phyloP scores from a whole-genome alignment of 2,888 invertebrate genomes.

The Netelia virgata region DNA sequence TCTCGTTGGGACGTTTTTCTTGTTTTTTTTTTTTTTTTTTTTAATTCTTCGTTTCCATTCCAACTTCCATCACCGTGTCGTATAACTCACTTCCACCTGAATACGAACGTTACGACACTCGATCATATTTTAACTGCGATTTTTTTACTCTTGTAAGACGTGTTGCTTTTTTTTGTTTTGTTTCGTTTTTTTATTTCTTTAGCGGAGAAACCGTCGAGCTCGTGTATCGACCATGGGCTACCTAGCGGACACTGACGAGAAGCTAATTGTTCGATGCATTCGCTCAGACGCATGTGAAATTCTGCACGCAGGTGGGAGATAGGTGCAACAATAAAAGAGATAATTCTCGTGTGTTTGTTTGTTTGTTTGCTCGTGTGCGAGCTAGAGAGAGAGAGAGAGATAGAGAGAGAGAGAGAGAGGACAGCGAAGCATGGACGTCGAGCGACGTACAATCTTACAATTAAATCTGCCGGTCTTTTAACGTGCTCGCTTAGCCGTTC shows the following conservation, averaged over 20 bases:
- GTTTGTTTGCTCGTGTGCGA: conserved; percentile 2
- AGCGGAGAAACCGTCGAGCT: not conserved
- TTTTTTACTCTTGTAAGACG: not conserved
- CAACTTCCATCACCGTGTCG: not conserved
- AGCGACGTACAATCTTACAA: conserved; percentile 22
- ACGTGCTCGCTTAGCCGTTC: conserved; percentile 19
- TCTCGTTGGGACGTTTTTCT: too few relatives aligned
- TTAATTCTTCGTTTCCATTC: not conserved
- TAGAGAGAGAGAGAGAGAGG: conserved; percentile 11
- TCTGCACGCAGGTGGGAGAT: not conserved
- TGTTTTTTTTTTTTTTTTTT: not conserved
- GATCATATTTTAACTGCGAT: not conserved
- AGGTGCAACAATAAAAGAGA: not conserved
- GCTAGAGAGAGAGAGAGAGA: conserved; percentile 31
- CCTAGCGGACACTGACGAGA: conserved; percentile 14
- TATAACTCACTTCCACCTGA: conserved; percentile 23
- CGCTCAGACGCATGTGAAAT: not conserved
- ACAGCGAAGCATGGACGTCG: conserved; percentile 33
- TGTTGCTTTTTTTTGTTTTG: conserved; percentile 1
- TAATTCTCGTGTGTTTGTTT: too few relatives aligned
- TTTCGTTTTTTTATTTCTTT: not conserved
- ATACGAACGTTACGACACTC: conserved; percentile 22
- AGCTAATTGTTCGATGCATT: not conserved
- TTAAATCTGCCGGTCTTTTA: conserved; percentile 40
- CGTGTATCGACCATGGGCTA: not conserved